Base-by-base conservation (phyloP, 2,888 invertebrate genomes). In the Andrena marginata region DNA sequence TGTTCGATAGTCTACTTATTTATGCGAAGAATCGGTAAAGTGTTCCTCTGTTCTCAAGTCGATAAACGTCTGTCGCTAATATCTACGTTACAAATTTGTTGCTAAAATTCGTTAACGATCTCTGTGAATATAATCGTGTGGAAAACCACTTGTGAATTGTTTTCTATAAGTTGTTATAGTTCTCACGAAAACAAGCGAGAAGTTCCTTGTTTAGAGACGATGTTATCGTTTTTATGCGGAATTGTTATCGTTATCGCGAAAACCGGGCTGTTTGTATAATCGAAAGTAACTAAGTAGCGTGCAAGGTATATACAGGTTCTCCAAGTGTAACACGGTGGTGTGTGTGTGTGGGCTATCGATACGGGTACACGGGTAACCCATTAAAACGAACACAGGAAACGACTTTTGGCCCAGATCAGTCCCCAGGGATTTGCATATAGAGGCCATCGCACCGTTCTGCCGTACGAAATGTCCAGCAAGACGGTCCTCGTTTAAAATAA, bases 311-410 rank as follows among this genome's bases (percentile, higher is more conserved):
- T 56, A 75, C 49, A 75, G 56, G 5, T 49, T 75, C 71, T 62
- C 65, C 10, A 54, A 71, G 26, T 54, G 23, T 23, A 26, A 16
- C 23, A 63, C 26, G 23, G 42, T 3, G 8, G 4, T 26, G 23
- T 23, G 64, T 69, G 64, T 23, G 8, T 35, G 51, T 59, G 8
- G 26, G 60, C 73, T 33, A 70, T 59, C 81, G 82, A 76, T 71
- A 54, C 33, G 48, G 16, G 33, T 63, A 82, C 82, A 82, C n/a
- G 63, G 13, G n/a, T 33, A 48, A 33, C 35, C 83, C 76, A 82
- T 77, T 82, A 82, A 78, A 82, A 69, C 70, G 51, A 73, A 84
- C 76, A 79, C 76, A 71, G 73, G 73, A 84, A 82, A 82, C 69
- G 69, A 71, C 79, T 82, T 77, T 80, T 76, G 63, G 56, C 49